A percentile compares a stretch with the other conserved stretches of the same genome.
phyloP scores from a whole-genome alignment of 1,140 invertebrate genomes.

The Formica selysi region DNA sequence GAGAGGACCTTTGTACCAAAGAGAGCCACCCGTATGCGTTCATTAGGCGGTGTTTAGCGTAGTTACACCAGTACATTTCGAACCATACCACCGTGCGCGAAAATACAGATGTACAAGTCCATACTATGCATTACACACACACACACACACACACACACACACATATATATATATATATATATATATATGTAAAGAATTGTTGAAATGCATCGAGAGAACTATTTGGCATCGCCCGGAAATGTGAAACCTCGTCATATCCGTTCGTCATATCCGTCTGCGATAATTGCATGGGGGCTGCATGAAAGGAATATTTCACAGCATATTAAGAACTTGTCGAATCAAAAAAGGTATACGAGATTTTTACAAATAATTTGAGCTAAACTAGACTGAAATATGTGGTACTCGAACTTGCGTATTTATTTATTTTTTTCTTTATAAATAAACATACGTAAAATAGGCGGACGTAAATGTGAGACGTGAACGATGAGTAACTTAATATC shows the following conservation, averaged over 20 bases:
- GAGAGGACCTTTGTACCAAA: constrained; percentile 81
- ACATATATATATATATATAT: too few species aligned
- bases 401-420: neutral
- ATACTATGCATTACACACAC: neutral
- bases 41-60: constrained; percentile 82
- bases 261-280: constrained; percentile 26
- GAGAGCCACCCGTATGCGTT: constrained; percentile 83
- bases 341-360: neutral
- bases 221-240: constrained; percentile 23
- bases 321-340: constrained; percentile 33
- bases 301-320: neutral
- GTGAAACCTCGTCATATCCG: constrained; percentile 20
- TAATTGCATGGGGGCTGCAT: constrained; percentile 58
- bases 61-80: constrained; percentile 59
- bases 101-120: neutral
- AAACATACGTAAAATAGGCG: neutral
- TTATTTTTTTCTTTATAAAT: neutral
- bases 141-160: too few species aligned
- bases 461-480: neutral
- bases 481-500: neutral
- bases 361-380: constrained; percentile 26
- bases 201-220: constrained; percentile 54
- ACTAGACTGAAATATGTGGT: constrained; percentile 4
- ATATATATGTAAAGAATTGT: constrained; percentile 46
- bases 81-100: neutral